These are phyloP conservation scores for Myiopsitta monachus DNA, from an alignment of 2,113 vertebrate species.

Conservation along the genomic window DNA sequence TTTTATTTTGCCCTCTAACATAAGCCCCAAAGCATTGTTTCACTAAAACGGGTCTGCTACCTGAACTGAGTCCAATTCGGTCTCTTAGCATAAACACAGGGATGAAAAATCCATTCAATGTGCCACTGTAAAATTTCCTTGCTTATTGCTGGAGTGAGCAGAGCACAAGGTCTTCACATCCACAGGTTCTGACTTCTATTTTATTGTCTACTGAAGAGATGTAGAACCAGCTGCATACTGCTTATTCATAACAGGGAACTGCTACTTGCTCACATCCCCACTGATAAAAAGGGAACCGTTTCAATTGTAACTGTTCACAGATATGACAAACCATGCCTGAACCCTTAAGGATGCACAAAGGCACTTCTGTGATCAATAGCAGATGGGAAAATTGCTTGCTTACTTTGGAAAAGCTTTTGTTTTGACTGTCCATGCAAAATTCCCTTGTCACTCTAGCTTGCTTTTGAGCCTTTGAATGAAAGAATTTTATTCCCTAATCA, in stretches of 20 bases:
- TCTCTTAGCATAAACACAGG: slow-evolving; percentile 48
- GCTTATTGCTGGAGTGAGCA: slow-evolving; percentile 6
- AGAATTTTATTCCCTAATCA: not conserved
- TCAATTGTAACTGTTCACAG: not conserved
- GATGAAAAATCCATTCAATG: not conserved
- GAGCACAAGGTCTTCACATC: not conserved
- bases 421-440: not conserved
- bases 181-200: not conserved
- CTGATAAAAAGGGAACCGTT: not conserved
- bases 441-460: not conserved
- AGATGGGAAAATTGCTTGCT: not conserved
- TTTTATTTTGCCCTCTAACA: slow-evolving; percentile 67
- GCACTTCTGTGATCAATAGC: not conserved
- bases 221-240: not conserved
- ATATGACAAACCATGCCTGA: not conserved
- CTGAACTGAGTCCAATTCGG: slow-evolving; percentile 60
- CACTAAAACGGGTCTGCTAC: slow-evolving; percentile 32
- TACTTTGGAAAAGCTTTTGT: not conserved
- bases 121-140: slow-evolving; percentile 38
- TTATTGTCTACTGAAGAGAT: not conserved
- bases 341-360: not conserved
- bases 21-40: slow-evolving; percentile 61
- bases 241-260: not conserved
- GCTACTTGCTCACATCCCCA: not conserved
- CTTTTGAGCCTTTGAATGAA: not conserved